These are phyloP conservation scores for Mylabris phalerata DNA, from an alignment of 1,140 invertebrate species.

Conservation along the genomic window DNA sequence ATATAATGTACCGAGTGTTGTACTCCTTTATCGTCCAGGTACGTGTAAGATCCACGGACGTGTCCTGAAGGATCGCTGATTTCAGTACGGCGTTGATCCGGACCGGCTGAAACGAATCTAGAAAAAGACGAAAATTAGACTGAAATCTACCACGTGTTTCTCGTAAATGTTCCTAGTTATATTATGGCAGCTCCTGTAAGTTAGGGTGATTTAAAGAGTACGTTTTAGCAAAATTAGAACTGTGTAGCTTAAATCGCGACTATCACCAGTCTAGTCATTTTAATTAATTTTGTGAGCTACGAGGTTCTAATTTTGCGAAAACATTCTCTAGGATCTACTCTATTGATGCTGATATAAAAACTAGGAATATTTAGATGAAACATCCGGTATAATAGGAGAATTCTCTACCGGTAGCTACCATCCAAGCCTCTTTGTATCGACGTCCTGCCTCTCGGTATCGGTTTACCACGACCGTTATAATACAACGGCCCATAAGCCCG, in stretches of 20 bases:
- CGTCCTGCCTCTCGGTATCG: slow-evolving; percentile 50
- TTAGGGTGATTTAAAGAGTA: too few species aligned
- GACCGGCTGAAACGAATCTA: slow-evolving; percentile 61
- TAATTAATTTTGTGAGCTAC: too few species aligned
- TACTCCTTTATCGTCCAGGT: slow-evolving; percentile 64
- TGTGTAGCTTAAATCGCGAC: too few species aligned
- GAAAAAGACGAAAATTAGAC: not conserved
- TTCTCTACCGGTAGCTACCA: slow-evolving; percentile 53
- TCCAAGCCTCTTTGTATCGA: slow-evolving; percentile 54
- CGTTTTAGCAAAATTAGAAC: too few species aligned
- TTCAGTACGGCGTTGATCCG: slow-evolving; percentile 63
- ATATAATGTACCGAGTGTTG: slow-evolving; percentile 64
- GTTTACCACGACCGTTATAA: slow-evolving; percentile 49
- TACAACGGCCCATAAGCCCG: slow-evolving; percentile 49
- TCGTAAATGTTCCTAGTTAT: too few species aligned
- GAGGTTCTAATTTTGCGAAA: too few species aligned
- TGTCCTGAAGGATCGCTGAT: slow-evolving; percentile 59
- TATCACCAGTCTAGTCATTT: too few species aligned
- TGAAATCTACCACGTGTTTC: too few species aligned
- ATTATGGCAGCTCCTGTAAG: too few species aligned
- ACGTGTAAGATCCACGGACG: slow-evolving; percentile 65
- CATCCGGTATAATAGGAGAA: not conserved
- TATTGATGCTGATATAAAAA: too few species aligned
- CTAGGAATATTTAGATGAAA: too few species aligned
- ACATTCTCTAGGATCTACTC: too few species aligned